phyloP scores from a whole-genome alignment of 2,797 vertebrate genomes.

The Poeciliopsis presidionis region DNA sequence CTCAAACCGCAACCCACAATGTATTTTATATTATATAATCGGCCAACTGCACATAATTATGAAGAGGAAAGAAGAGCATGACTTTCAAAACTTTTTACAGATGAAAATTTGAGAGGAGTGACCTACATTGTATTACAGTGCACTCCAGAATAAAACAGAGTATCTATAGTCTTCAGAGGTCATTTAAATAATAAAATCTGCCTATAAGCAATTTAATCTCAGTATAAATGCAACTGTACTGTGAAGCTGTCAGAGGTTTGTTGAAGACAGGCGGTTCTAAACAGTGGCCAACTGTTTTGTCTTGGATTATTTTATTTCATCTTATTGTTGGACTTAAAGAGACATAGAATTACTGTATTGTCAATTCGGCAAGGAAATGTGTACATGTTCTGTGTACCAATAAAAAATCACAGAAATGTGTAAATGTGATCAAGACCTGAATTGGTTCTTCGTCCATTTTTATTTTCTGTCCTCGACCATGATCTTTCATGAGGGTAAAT shows the following conservation, averaged over 20 bases:
- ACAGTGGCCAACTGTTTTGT: too few species aligned
- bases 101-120: not conserved
- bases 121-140: not conserved
- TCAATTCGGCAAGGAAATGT: too few species aligned
- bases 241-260: not conserved
- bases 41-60: not conserved
- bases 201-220: not conserved
- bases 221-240: not conserved
- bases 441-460: too few species aligned
- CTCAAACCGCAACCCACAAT: not conserved
- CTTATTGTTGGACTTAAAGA: too few species aligned
- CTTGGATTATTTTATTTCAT: too few species aligned
- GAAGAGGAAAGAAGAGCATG: not conserved
- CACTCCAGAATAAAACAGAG: not conserved
- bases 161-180: not conserved
- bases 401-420: too few species aligned
- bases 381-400: too few species aligned
- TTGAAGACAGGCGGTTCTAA: not conserved
- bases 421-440: too few species aligned
- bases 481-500: too few species aligned
- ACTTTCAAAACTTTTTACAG: not conserved
- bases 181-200: not conserved
- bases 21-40: not conserved
- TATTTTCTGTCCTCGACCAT: too few species aligned
- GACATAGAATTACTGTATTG: too few species aligned